These are phyloP conservation scores for Denticeps clupeoides DNA, from an alignment of 2,797 vertebrate genomes.

Conservation along the genomic window DNA sequence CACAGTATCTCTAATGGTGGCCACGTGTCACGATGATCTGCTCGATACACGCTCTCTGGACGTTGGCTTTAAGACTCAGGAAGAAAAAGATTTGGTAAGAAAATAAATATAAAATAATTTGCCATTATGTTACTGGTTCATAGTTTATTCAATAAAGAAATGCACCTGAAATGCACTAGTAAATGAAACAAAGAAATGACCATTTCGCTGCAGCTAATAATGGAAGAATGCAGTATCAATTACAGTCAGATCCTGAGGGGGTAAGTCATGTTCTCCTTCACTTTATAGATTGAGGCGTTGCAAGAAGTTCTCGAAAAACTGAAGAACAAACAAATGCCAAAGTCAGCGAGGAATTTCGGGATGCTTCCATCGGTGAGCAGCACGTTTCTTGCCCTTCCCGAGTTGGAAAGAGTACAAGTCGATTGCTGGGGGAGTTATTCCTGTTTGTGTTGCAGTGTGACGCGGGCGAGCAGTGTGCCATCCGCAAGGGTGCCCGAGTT, in stretches of 20 bases:
- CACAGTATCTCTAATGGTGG: conserved; percentile 2
- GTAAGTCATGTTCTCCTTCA: no score
- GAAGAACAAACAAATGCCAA: conserved; percentile 40
- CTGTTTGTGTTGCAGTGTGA: no score
- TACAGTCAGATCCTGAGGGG: no score
- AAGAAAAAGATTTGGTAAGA: conserved; percentile 22
- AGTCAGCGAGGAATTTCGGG: conserved; percentile 53
- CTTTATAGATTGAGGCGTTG: conserved; percentile 47
- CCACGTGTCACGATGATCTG: conserved; percentile 3
- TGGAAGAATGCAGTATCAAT: no score
- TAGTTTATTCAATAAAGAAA: no score
- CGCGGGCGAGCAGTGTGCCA: conserved; percentile 58
- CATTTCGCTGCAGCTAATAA: no score
- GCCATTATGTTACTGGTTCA: no score
- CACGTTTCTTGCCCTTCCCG: no score
- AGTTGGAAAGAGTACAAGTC: background rate
- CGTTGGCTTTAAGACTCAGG: conserved; percentile 4
- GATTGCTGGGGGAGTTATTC: no score
- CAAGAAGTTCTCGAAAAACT: conserved; percentile 56
- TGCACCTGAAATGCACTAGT: no score
- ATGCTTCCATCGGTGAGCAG: conserved; percentile 48
- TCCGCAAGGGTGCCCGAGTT: conserved; percentile 63
- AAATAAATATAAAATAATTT: background rate
- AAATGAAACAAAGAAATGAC: no score
- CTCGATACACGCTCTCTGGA: conserved; percentile 1